A percentile compares a stretch with the other conserved stretches of the same genome.
phyloP scores from a whole-genome alignment of 2,113 vertebrate genomes.

The Calidris pygmaea region DNA sequence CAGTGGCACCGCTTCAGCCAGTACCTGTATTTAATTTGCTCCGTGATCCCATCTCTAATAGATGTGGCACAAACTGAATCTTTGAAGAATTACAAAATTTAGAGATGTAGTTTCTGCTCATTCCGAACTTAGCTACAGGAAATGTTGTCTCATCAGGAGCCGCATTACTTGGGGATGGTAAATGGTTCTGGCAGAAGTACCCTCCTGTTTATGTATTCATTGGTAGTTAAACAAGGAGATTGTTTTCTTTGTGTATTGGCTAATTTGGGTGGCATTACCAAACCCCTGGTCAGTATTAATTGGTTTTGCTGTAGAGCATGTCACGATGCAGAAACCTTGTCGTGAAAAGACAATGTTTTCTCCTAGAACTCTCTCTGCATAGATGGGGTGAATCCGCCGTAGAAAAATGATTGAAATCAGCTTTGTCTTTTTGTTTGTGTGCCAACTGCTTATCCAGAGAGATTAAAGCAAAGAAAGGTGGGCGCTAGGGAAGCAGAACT shows the following conservation, averaged over 20 bases:
- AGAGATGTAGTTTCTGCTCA: neutral
- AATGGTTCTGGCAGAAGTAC: neutral
- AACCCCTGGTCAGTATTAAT: neutral
- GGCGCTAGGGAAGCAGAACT: neutral
- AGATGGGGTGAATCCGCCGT: neutral
- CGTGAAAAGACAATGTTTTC: neutral
- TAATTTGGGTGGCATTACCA: neutral
- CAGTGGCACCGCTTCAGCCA: neutral
- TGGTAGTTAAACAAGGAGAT: neutral
- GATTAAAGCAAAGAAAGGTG: neutral
- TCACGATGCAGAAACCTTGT: neutral
- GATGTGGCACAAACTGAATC: neutral
- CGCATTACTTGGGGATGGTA: neutral
- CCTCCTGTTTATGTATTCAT: neutral
- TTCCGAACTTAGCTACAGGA: neutral
- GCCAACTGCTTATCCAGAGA: neutral
- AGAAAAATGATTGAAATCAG: neutral
- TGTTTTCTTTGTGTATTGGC: neutral
- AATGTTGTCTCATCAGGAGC: neutral
- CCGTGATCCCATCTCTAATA: neutral
- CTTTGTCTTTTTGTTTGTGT: neutral
- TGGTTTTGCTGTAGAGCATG: neutral
- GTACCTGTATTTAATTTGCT: neutral
- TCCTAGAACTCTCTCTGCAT: neutral
- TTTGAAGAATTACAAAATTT: accelerated